Conservation (phyloP, 2,797 vertebrate species). For the Picus viridis region DNA sequence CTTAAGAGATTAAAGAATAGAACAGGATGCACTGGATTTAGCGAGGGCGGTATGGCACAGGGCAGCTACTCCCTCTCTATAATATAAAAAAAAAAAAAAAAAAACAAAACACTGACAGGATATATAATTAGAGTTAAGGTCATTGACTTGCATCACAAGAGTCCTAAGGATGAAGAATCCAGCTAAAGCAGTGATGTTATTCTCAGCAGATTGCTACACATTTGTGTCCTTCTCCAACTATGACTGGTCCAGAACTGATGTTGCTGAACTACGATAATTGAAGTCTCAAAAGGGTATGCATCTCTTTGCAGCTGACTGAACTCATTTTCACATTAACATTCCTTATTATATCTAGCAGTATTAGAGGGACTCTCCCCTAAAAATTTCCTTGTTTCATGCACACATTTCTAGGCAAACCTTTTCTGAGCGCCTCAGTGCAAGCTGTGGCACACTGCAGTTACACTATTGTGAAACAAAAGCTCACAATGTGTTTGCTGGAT, state of each 20-base stretch:
- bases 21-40: slow-evolving; percentile 10
- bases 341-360: not conserved
- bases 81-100: not conserved
- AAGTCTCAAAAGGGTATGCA: not conserved
- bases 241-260: not conserved
- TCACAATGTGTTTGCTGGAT: not conserved
- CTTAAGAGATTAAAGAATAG: not conserved
- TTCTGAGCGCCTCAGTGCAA: not conserved
- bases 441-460: not conserved
- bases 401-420: not conserved
- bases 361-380: not conserved
- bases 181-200: not conserved
- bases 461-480: not conserved
- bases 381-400: not conserved
- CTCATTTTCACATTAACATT: not conserved
- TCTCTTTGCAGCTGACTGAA: not conserved
- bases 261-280: not conserved
- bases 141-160: not conserved
- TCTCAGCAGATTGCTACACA: not conserved
- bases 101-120: not conserved
- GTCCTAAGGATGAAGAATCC: not conserved
- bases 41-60: not conserved
- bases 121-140: slow-evolving; percentile 14
- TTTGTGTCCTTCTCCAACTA: not conserved
- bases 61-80: not conserved